A percentile compares a stretch with the other conserved stretches of the same genome.
These are phyloP conservation scores for Spheniscus mendiculus DNA, from an alignment of 2,113 vertebrate genomes.

Conservation along the genomic window DNA sequence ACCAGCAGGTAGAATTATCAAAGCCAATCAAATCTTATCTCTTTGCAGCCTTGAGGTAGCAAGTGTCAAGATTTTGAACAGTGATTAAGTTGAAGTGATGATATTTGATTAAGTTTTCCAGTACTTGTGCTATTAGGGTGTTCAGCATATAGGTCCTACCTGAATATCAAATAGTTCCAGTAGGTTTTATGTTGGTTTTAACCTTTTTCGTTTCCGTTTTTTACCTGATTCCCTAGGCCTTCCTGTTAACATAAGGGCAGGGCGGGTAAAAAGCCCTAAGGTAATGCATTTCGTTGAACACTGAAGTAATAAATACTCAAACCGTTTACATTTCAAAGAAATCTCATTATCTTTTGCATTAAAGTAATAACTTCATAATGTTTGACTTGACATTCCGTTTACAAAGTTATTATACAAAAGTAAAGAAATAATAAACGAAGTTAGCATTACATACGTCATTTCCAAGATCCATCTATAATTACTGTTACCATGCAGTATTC, in stretches of 20 bases:
- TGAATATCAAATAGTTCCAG: constrained; percentile 84
- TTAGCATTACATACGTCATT: constrained; percentile 24
- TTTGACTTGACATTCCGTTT: constrained; percentile 54
- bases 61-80: constrained; percentile 67
- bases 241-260: constrained; percentile 94
- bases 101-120: constrained; percentile 65
- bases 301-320: constrained; percentile 78
- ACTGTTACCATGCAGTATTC: constrained; percentile 36
- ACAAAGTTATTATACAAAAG: constrained; percentile 38
- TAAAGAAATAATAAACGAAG: constrained; percentile 43
- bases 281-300: constrained; percentile 73
- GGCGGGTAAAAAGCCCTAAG: constrained; percentile 80
- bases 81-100: constrained; percentile 70
- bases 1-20: constrained; percentile 67
- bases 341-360: constrained; percentile 57
- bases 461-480: constrained; percentile 42
- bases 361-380: constrained; percentile 43
- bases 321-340: constrained; percentile 79
- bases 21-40: constrained; percentile 75
- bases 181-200: constrained; percentile 88
- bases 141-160: constrained; percentile 83
- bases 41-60: constrained; percentile 67
- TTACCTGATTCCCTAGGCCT: constrained; percentile 93
- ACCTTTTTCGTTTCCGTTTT: constrained; percentile 95
- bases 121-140: constrained; percentile 60